Evolutionary conservation across 2,113 vertebrate genomes (phyloP), one percentile per base, ranked within the genome.

Genomic region (Zosterops pallidus): DNA sequence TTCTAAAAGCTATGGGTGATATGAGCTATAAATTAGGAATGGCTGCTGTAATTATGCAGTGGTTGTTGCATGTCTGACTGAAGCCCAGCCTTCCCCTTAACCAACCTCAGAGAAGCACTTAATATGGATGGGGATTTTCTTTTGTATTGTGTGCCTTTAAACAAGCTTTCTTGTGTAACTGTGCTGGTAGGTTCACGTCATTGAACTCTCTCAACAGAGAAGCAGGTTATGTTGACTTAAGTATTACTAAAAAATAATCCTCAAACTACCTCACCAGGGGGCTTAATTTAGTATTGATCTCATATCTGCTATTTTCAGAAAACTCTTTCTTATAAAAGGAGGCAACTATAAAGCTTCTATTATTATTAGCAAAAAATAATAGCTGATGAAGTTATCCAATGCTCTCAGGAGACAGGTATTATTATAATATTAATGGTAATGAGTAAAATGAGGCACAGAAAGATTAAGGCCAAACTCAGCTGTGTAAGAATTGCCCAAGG

Each of bases 401-500:
- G 63, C 50, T 95, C 90, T 91, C 75, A 44, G 28, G 91, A 80
- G 91, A 80, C 44, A 91, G 71, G 35, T 92, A 83, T 95, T 91
- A 90, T 94, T 95, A 74, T 74, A 63, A 76, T 81, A 78, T 86
- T 93, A 94, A 88, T 74, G 80, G 39, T 92, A 94, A 96, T 83
- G 56, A 93, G 35, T 74, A 95, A 95, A 96, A 87, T 49, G 35
- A 95, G 41, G 26, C 46, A 91, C 37, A 76, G 63, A 63, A 85
- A 47, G 39, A 94, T 92, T 91, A 86, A 81, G 44, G 64, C 44
- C 59, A 71, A 90, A 83, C 69, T 86, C 71, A 81, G 12, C 52
- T 95, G 26, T 4, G 1, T 80, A 37, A 74, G 39, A 95, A 70
- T 88, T 88, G 50, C 47, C 28, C 83, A 90, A 94, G 95, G 94